phyloP scores from a whole-genome alignment of 1,140 invertebrate genomes.

The Diuraphis noxia region DNA sequence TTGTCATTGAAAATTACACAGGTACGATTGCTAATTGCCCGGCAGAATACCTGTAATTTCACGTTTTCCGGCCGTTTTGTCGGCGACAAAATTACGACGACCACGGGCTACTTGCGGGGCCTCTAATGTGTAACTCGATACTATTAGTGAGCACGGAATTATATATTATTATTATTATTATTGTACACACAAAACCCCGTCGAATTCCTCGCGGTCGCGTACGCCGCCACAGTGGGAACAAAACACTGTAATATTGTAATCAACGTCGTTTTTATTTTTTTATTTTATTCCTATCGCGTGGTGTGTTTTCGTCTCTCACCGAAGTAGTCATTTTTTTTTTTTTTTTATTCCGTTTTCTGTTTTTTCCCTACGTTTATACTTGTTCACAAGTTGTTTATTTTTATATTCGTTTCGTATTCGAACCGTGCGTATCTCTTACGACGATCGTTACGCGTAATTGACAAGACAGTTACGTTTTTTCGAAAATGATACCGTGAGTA shows the following conservation, averaged over 20 bases:
- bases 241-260: constrained; percentile 40
- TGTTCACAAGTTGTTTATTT: constrained; percentile 12
- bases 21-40: constrained; percentile 26
- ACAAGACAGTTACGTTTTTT: constrained; percentile 4
- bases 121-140: constrained; percentile 16
- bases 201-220: constrained; percentile 27
- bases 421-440: constrained; percentile 2
- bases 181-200: not conserved
- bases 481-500: not conserved
- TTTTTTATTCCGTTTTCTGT: not conserved
- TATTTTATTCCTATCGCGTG: not conserved
- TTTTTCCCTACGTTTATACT: not conserved
- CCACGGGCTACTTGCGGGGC: not conserved
- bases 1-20: constrained; percentile 49
- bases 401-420: not conserved
- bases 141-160: constrained; percentile 18
- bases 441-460: constrained; percentile 12
- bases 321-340: not conserved
- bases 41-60: constrained; percentile 41
- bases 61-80: constrained; percentile 53
- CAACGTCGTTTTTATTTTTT: constrained; percentile 18
- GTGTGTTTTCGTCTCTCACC: not conserved
- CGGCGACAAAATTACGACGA: constrained; percentile 49
- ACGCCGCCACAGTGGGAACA: constrained; percentile 22
- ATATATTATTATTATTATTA: not conserved